Conservation (phyloP, 1,140 invertebrate genomes). For the Orchestia grillus region DNA sequence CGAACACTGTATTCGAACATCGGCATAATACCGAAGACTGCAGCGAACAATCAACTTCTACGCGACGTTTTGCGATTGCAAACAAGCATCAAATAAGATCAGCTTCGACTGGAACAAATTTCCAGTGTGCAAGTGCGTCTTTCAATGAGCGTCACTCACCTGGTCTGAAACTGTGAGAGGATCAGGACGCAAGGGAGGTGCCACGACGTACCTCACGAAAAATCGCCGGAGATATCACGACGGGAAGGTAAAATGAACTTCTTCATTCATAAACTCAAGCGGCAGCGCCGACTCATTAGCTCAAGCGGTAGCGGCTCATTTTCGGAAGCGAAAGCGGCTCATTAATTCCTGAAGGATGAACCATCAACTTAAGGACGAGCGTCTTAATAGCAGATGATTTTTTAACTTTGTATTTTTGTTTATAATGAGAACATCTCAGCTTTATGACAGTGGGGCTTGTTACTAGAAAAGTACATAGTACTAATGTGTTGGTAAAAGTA, state of each 20-base stretch:
- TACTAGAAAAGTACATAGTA: too few species aligned
- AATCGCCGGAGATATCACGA: not conserved
- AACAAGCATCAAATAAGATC: not conserved
- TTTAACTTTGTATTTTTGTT: not conserved
- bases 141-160: not conserved
- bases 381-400: not conserved
- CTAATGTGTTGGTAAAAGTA: too few species aligned
- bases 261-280: not conserved
- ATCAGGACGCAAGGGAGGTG: not conserved
- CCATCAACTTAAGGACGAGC: not conserved
- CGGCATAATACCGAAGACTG: too few species aligned
- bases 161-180: not conserved
- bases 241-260: not conserved
- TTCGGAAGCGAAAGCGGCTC: not conserved
- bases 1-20: too few species aligned
- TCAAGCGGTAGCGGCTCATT: not conserved
- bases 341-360: not conserved
- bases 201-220: not conserved
- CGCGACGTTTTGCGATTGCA: not conserved
- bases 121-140: not conserved
- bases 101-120: not conserved
- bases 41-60: not conserved
- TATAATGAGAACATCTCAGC: not conserved
- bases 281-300: not conserved
- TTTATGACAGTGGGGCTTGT: not conserved